These are phyloP conservation scores for Macaca fascicularis DNA, from an alignment of 2,113 vertebrate genomes.

Conservation along the genomic window T2T-MFA8v1.1 NC_088391.1:20949501-20950000, in stretches of 20 bases:
- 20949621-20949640: neutral
- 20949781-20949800: neutral
- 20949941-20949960: too few relatives aligned
- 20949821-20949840: too few relatives aligned
- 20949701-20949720: neutral
- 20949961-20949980: too few relatives aligned
- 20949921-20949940: too few relatives aligned
- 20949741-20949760: neutral
- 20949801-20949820: too few relatives aligned
- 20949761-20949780: neutral
- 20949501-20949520: neutral
- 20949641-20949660: neutral
- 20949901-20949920: too few relatives aligned
- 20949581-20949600: too few relatives aligned
- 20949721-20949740: neutral
- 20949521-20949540: neutral
- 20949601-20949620: neutral
- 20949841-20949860: too few relatives aligned
- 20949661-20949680: neutral
- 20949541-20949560: neutral
- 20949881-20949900: too few relatives aligned
- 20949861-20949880: too few relatives aligned
- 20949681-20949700: neutral
- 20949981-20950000: too few relatives aligned
- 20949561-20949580: too few relatives aligned